A percentile compares a stretch with the other conserved stretches of the same genome.
Evolutionary conservation across 2,888 invertebrate species (phyloP).

Genomic region (Lissocephala sabroskyi): DNA sequence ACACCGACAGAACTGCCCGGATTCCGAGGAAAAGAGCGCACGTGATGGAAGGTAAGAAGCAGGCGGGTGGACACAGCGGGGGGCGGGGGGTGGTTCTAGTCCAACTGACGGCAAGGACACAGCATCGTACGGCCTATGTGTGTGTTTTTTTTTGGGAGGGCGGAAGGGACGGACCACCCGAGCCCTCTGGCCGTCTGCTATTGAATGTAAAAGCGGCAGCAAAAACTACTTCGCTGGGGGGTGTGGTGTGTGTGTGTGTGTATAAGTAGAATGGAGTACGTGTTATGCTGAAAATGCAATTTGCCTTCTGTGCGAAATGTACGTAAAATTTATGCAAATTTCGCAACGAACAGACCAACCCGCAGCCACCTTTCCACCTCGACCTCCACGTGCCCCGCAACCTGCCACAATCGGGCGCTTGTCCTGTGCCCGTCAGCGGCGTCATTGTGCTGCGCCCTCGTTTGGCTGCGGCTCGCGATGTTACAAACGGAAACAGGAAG

Average conservation of each 20-base stretch:
- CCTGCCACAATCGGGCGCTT: too few species aligned
- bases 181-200: background rate
- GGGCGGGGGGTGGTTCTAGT: too few species aligned
- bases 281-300: conserved; percentile 64
- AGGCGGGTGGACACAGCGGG: too few species aligned
- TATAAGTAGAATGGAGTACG: conserved; percentile 56
- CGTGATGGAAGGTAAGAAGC: conserved; percentile 3
- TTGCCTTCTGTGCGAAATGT: conserved; percentile 61
- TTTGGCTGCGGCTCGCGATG: conserved; percentile 20
- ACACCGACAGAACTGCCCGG: background rate
- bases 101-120: conserved; percentile 31
- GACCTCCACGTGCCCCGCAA: too few species aligned
- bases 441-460: too few species aligned
- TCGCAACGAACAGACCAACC: conserved; percentile 28
- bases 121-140: conserved; percentile 34
- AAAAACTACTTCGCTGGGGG: conserved; percentile 38
- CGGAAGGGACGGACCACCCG: background rate
- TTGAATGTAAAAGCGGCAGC: conserved; percentile 4
- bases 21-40: too few species aligned
- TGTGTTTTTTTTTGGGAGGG: background rate
- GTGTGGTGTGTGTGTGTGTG: conserved; percentile 4
- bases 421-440: too few species aligned
- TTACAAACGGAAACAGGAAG: conserved; percentile 58
- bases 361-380: too few species aligned
- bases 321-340: conserved; percentile 62